Evolutionary conservation across 2,888 invertebrate species (phyloP), one percentile per base, ranked within the genome.

Genomic region (Caenorhabditis doughertyi): DNA sequence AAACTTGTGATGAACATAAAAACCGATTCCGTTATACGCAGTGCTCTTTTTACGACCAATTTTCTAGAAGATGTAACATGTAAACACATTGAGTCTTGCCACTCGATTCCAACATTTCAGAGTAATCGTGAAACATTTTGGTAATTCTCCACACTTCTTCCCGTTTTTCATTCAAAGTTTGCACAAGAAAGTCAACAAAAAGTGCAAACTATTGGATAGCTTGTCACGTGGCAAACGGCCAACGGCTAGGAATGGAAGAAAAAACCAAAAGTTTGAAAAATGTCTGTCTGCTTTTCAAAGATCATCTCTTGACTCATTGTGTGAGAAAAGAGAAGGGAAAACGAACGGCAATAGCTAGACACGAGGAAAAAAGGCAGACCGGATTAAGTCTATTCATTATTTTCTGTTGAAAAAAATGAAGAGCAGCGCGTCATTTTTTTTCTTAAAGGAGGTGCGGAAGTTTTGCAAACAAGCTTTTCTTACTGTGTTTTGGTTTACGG

Each of bases 11-110:
- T 27, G 65, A 55, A 64, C 18, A 47, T 32, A 42, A 74, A 56
- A 58, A 64, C 56, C 47, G 56, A 23, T 47, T 25, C n/a, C n/a
- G 16, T 21, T 32, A 21, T 56, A 67, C 76, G 67, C 25, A 76
- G 9, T 76, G 76, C 76, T 67, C 76, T 76, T 76, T 65, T 60
- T 29, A 76, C 67, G 60, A 76, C 51, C 58, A 67, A 42, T 39
- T 35, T 56, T 47, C 47, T 32, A n/a, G 65, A 58, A 56, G 55
- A 47, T 29, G 44, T 49, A 35, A 56, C n/a, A n/a, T n/a, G 29
- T 32, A 44, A 23, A 18, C 21, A 68, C 18, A 42, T 42, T 3
- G 42, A 11, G 42, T 32, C 32, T 32, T 42, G n/a, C n/a, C n/a
- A n/a, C 42, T 13, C 53, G 35, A 42, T 32, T 47, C 21, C 23